phyloP scores from a whole-genome alignment of 1,140 invertebrate species.

The Lepeophtheirus salmonis region DNA sequence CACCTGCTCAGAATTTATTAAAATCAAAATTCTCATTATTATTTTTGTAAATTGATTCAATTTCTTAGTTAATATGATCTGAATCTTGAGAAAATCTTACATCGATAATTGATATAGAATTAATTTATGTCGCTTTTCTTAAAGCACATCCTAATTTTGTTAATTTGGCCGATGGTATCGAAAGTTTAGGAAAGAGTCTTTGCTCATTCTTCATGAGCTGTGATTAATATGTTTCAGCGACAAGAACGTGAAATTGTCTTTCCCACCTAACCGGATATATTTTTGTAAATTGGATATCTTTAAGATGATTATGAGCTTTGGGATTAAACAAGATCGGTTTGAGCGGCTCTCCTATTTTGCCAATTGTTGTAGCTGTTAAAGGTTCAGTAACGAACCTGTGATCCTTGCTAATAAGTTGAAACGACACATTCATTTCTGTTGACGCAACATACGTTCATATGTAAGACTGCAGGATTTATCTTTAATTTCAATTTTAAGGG shows the following conservation, averaged over 20 bases:
- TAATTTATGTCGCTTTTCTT: neutral
- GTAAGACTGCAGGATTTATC: neutral
- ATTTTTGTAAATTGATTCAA: neutral
- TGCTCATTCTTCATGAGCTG: constrained; percentile 1
- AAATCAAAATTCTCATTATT: neutral
- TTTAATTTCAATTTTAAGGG: neutral
- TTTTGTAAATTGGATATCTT: neutral
- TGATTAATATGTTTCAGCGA: neutral
- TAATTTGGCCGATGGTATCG: constrained; percentile 3
- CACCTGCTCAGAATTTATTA: constrained; percentile 2
- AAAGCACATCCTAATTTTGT: neutral
- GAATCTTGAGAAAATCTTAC: neutral
- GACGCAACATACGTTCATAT: neutral
- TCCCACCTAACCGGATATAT: neutral
- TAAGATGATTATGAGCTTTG: neutral
- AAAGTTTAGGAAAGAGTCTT: neutral
- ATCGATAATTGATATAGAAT: neutral
- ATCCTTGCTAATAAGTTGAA: neutral
- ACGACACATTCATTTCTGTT: neutral
- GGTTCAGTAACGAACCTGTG: neutral
- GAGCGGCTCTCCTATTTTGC: neutral
- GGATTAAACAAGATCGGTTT: neutral
- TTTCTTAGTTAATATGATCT: neutral
- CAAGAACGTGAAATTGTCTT: neutral
- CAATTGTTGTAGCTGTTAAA: neutral